Evolutionary conservation across 2,888 invertebrate species (phyloP), one percentile per base, ranked within the genome.

Genomic region (Agrochola circellaris): DNA sequence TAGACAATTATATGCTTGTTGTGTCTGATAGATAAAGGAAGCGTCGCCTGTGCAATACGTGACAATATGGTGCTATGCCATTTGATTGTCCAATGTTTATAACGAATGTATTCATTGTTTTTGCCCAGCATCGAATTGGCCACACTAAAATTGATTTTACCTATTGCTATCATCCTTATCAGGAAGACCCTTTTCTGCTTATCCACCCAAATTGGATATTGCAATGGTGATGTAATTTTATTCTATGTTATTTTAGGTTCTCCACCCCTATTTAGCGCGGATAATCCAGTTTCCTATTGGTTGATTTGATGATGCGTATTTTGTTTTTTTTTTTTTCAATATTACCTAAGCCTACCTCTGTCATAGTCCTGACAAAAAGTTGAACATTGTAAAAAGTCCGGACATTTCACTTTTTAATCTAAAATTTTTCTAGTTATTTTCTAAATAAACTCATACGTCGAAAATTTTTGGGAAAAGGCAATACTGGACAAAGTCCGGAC

Each of bases 11-110:
- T 79, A 62, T 76, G 62, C 48, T 79, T 54, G 56, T 75, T 75
- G 38, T 70, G 77, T 74, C 75, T 86, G 79, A 79, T 79, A 87
- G 86, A 87, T 86, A 87, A 87, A 87, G 79, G 69, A 73, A 78
- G 82, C 64, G 38, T 81, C 73, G 78, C 61, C 67, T 77, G 73
- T 76, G 26, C 70, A 76, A 68, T 78, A 80, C 65, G 65, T 75
- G 77, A 79, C 74, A 77, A 54, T 74, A 75, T 84, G 75, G 75
- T 69, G 61, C 65, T 73, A 60, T 77, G 68, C 77, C 75, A 69
- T 73, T 82, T 85, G 73, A 73, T 73, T 73, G 77, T 77, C 62
- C 62, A 75, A 65, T 64, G 26, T 51, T 62, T 20, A 23, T 70
- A 45, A 73, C 30, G 58, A 81, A 73, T 75, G 54, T 66, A 34